phyloP scores from a whole-genome alignment of 2,888 invertebrate species.

The Oxytorus armatus region DNA sequence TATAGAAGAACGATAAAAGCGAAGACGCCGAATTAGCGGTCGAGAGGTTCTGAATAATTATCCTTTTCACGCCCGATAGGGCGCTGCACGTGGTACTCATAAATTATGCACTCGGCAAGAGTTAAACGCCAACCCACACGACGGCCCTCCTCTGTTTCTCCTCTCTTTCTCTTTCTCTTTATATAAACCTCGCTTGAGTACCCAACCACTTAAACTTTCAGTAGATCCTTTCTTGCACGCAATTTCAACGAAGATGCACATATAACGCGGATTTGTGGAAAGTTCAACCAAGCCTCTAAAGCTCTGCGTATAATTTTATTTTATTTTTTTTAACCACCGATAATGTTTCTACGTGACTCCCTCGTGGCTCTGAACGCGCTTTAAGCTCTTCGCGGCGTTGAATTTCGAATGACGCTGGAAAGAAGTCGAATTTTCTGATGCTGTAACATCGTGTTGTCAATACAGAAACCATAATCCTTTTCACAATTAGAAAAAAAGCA shows the following conservation, averaged over 20 bases:
- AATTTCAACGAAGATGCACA: conserved; percentile 44
- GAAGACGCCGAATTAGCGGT: conserved; percentile 66
- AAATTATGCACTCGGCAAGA: conserved; percentile 65
- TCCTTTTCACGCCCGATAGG: conserved; percentile 66
- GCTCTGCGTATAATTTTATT: conserved; percentile 54
- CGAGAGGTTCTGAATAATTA: conserved; percentile 64
- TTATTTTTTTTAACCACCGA: conserved; percentile 39
- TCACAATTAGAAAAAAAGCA: not conserved
- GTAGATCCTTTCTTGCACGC: conserved; percentile 63
- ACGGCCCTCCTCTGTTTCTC: conserved; percentile 43
- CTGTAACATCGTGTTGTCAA: not conserved
- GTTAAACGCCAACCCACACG: conserved; percentile 54
- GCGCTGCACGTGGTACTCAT: conserved; percentile 64
- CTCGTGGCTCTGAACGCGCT: conserved; percentile 4
- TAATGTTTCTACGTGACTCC: conserved; percentile 54
- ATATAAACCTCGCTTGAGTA: conserved; percentile 23
- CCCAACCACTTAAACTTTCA: conserved; percentile 64
- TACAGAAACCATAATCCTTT: not conserved
- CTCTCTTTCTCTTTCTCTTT: conserved; percentile 47
- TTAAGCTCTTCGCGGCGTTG: conserved; percentile 14
- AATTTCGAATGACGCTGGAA: not conserved
- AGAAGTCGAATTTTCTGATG: not conserved
- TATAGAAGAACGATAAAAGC: conserved; percentile 51
- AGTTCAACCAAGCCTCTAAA: conserved; percentile 53
- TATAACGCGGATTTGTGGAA: conserved; percentile 55